These are phyloP conservation scores for Origma solitaria DNA, from an alignment of 2,113 vertebrate species.

Conservation along the genomic window DNA sequence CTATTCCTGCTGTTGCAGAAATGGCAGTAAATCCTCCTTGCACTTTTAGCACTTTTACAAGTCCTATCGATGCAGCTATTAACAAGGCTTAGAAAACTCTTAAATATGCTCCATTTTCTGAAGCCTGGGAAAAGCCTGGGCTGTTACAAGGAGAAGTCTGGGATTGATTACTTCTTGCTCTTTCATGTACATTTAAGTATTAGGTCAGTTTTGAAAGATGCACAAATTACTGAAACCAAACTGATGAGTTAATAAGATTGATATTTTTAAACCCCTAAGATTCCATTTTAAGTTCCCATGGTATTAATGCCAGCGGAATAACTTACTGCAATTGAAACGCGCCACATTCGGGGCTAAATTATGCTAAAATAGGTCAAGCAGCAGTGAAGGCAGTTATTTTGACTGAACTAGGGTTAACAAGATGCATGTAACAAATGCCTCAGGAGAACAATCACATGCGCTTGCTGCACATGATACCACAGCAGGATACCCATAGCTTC, in stretches of 20 bases:
- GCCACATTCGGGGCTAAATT: conserved; percentile 11
- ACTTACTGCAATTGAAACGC: conserved; percentile 14
- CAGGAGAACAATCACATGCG: conserved; percentile 63
- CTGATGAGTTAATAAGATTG: conserved; percentile 37
- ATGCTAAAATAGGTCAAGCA: conserved; percentile 70
- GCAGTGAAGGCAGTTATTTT: conserved; percentile 57
- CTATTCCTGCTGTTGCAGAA: neutral
- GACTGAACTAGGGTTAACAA: conserved; percentile 68
- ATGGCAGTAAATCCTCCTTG: neutral
- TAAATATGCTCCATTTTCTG: neutral
- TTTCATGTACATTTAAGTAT: neutral
- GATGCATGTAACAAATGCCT: conserved; percentile 66
- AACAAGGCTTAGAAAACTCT: neutral
- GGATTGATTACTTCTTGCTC: neutral
- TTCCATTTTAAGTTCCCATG: conserved; percentile 22
- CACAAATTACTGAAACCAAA: conserved; percentile 37
- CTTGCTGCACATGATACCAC: conserved; percentile 62
- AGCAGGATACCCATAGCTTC: conserved; percentile 69
- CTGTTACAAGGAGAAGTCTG: neutral
- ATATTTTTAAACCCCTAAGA: conserved; percentile 14
- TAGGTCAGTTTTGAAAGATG: conserved; percentile 10
- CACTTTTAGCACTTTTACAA: neutral
- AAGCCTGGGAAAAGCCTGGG: neutral
- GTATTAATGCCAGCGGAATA: conserved; percentile 22
- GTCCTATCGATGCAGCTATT: neutral